phyloP scores from a whole-genome alignment of 2,888 invertebrate species.

The Eubasilissa splendida region DNA sequence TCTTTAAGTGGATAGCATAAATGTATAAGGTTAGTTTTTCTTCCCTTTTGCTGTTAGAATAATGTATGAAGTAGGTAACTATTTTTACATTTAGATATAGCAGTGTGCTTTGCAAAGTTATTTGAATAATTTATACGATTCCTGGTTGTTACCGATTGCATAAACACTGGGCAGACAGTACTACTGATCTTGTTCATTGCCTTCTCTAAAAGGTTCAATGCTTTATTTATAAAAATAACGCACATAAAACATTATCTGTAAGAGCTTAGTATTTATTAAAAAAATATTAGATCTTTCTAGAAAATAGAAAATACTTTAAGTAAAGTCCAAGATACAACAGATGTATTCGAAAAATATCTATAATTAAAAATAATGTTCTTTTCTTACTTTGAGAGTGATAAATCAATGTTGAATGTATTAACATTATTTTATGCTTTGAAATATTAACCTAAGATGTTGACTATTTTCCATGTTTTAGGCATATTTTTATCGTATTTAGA shows the following conservation, averaged over 20 bases:
- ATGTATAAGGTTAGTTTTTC: constrained; percentile 13
- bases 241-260: no score
- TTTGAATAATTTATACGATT: constrained; percentile 56
- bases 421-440: neutral
- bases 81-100: constrained; percentile 43
- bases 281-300: no score
- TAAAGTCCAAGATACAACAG: no score
- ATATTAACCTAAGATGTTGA: neutral
- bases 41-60: constrained; percentile 38
- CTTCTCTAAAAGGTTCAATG: constrained; percentile 6
- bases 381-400: no score
- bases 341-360: no score
- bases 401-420: no score
- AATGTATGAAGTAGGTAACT: constrained; percentile 47
- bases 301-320: no score
- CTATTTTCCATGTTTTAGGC: no score
- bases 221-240: neutral
- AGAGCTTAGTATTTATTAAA: no score
- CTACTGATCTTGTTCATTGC: constrained; percentile 21
- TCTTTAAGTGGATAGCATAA: constrained; percentile 24
- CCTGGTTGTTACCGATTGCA: constrained; percentile 50
- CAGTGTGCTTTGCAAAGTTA: constrained; percentile 43
- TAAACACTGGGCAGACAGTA: constrained; percentile 42
- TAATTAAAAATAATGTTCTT: no score
- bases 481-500: neutral